Evolutionary conservation across 37 sponge, comb jelly and placozoan genomes (phyloP).

Genomic region (Geodia barretti): DNA sequence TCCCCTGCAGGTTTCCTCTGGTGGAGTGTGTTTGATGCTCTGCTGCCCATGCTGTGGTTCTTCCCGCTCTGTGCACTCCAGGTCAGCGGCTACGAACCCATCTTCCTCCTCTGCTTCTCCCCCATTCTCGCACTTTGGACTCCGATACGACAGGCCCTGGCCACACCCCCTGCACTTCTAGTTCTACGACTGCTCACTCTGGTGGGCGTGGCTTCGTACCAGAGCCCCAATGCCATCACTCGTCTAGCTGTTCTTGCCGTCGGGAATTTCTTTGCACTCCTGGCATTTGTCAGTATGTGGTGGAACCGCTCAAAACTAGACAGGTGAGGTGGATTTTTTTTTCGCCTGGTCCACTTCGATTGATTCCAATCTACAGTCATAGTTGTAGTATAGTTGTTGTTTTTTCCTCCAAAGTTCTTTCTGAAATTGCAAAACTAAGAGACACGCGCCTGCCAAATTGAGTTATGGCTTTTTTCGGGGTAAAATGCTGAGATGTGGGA

Average conservation of each 20-base stretch:
- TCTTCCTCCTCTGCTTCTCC: constrained; percentile 44
- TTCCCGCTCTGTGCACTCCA: constrained; percentile 36
- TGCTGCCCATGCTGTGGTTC: constrained; percentile 69
- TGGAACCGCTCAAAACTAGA: constrained; percentile 60
- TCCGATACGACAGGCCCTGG: constrained; percentile 12
- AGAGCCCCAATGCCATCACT: constrained; percentile 21
- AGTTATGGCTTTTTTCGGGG: no score
- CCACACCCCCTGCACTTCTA: constrained; percentile 43
- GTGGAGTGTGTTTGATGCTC: constrained; percentile 60
- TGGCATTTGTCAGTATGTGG: constrained; percentile 17
- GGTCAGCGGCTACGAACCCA: constrained; percentile 51
- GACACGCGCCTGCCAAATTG: no score
- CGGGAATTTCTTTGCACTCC: constrained; percentile 45
- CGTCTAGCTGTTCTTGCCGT: constrained; percentile 26
- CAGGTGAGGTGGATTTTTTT: no score
- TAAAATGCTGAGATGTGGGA: no score
- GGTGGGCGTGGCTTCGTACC: constrained; percentile 56
- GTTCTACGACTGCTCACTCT: constrained; percentile 31
- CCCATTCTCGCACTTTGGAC: constrained; percentile 39
- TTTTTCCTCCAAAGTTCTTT: no score
- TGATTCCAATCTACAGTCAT: no score
- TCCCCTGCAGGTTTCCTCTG: constrained; percentile 51
- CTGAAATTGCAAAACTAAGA: no score
- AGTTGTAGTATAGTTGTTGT: no score
- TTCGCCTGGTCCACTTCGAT: no score